Percentiles rank a stretch among this genome's conserved stretches.
phyloP scores from a whole-genome alignment of 2,113 vertebrate genomes.

The Mustelus asterias region DNA sequence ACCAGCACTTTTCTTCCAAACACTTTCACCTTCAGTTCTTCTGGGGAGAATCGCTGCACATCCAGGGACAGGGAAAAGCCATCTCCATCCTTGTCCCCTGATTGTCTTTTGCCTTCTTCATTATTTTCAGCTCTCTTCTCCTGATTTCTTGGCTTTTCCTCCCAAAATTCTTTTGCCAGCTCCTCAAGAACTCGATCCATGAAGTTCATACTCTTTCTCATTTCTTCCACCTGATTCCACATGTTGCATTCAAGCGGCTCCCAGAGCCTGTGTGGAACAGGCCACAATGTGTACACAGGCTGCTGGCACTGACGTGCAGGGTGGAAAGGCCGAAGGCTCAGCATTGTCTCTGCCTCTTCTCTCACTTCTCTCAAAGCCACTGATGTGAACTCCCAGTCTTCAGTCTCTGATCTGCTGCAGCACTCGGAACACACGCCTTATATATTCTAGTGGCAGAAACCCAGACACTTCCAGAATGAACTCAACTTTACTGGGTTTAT shows the following conservation, averaged over 20 bases:
- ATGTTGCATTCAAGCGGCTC: slow-evolving; percentile 44
- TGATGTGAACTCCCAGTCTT: not conserved
- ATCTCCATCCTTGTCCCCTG: not conserved
- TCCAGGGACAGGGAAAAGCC: slow-evolving; percentile 41
- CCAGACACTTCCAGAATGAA: slow-evolving; percentile 20
- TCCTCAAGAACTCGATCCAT: slow-evolving; percentile 28
- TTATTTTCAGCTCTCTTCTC: too few relatives aligned
- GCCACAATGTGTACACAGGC: slow-evolving; percentile 49
- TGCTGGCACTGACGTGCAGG: slow-evolving; percentile 45
- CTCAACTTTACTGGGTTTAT: slow-evolving; percentile 39
- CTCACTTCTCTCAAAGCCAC: slow-evolving; percentile 41
- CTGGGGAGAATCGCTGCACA: slow-evolving; percentile 39
- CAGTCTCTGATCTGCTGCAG: not conserved
- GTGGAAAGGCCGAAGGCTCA: slow-evolving; percentile 41
- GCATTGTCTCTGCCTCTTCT: slow-evolving; percentile 47
- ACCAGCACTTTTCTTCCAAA: slow-evolving; percentile 43
- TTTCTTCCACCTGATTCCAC: slow-evolving; percentile 42
- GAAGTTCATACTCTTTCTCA: slow-evolving; percentile 33
- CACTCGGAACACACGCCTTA: slow-evolving; percentile 26
- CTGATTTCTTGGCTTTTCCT: not conserved
- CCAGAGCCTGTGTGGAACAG: slow-evolving; percentile 44
- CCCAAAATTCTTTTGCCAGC: not conserved
- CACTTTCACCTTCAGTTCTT: slow-evolving; percentile 44
- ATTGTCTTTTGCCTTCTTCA: slow-evolving; percentile 48
- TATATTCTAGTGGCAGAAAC: slow-evolving; percentile 36